Evolutionary conservation across 2,888 invertebrate genomes (phyloP), one percentile per base, ranked within the genome.

Genomic region (Dasypogon diadema): DNA sequence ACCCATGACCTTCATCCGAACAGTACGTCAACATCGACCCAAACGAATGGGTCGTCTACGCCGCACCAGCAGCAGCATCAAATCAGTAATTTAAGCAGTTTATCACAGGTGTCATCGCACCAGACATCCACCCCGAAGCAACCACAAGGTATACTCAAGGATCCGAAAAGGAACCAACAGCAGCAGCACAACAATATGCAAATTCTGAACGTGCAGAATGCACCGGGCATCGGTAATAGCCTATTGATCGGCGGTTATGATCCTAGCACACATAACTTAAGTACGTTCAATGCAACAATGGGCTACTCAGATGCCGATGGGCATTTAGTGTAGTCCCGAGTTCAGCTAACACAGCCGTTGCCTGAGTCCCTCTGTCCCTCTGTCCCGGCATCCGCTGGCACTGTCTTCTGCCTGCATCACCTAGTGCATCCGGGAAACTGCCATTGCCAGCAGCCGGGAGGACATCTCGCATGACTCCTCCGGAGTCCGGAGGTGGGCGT

Each of bases 101-200:
- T 79, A 74, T 80, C 81, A 60, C 80, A 81, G 72, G 78, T 79
- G 26, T 79, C 79, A 63, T 78, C 78, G 72, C 82, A 65, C 75
- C 79, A 78, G 63, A 80, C 82, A 48, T 82, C 83, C 37, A 80
- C 83, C 78, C 82, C 84, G 16, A 90, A 89, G 81, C 89, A 90
- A 78, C 90, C 90, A 0, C 90, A 90, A 79, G 89, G 90, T 26
- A 90, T 90, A 78, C 86, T 90, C 4, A 90, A 90, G 81, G 90
- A 90, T 83, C 89, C 90, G 2, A 90, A 90, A 75, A 86, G 90
- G 37, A 89, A 88, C 82, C 88, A 89, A 85, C 56, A 89, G 86
- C 48, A 88, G 85, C 79, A 87, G 79, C 80, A 83, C 58, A 84
- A 84, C 76, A 85, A 83, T 76, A 81, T 86, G 79, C 90, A 90